Evolutionary conservation across 2,797 vertebrate genomes (phyloP).

Genomic region (Sebastes steindachneri): DNA sequence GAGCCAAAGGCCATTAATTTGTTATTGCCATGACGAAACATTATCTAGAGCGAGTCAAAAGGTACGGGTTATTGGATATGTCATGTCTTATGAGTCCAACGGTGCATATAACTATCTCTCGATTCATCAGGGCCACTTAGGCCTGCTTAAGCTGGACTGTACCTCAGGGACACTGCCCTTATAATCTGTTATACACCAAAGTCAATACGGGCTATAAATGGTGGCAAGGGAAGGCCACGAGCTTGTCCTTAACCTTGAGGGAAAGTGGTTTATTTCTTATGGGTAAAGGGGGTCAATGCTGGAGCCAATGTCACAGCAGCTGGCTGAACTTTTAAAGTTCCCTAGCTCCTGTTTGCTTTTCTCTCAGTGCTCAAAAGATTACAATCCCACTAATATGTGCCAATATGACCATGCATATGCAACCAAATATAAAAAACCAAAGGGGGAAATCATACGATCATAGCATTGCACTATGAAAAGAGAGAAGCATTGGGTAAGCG

Average conservation of each 20-base stretch:
- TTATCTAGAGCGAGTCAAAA: constrained; percentile 61
- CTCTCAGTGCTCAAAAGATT: background rate
- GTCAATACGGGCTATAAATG: constrained; percentile 46
- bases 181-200: constrained; percentile 44
- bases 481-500: constrained; percentile 23
- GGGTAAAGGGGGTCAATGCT: constrained; percentile 2
- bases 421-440: background rate
- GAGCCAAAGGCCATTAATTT: constrained; percentile 59
- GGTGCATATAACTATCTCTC: constrained; percentile 46
- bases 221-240: background rate
- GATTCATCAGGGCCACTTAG: constrained; percentile 56
- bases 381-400: background rate
- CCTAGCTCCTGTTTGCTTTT: background rate
- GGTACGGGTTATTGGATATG: constrained; percentile 53
- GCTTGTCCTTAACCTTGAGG: constrained; percentile 3
- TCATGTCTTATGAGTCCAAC: constrained; percentile 46
- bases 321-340: constrained; percentile 17
- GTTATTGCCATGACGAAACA: constrained; percentile 53
- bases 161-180: constrained; percentile 37
- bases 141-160: constrained; percentile 42
- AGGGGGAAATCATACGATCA: constrained; percentile 13
- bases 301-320: constrained; percentile 27
- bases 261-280: constrained; percentile 8
- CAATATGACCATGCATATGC: background rate
- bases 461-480: constrained; percentile 28